A percentile compares a stretch with the other conserved stretches of the same genome.
Conservation (phyloP, 2,113 vertebrate genomes). For the Furnarius figulus region DNA sequence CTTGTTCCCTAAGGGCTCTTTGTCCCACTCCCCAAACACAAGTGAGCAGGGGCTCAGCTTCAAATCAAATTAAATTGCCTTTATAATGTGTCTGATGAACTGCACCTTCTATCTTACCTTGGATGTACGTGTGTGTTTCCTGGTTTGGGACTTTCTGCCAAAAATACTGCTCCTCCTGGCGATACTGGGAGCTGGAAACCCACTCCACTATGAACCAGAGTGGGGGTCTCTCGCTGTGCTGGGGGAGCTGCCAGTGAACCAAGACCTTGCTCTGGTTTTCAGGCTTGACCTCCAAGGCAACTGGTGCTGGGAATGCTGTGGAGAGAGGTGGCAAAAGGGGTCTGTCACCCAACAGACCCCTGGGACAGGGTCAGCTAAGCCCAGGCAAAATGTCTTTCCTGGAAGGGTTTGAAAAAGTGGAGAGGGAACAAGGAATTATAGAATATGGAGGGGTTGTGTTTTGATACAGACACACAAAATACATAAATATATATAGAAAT, state of each 20-base stretch:
- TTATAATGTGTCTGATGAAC: fast-evolving
- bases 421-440: not conserved
- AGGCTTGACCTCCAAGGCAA: not conserved
- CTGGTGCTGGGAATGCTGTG: constrained; percentile 3
- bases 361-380: fast-evolving
- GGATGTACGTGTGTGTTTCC: not conserved
- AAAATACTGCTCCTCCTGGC: not conserved
- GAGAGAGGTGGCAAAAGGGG: not conserved
- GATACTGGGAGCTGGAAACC: not conserved
- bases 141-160: not conserved
- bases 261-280: not conserved
- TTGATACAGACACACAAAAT: not conserved
- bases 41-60: not conserved
- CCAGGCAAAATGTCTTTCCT: fast-evolving
- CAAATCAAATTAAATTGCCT: not conserved
- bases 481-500: not conserved
- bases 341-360: fast-evolving
- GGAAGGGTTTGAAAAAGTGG: not conserved
- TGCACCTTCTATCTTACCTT: not conserved
- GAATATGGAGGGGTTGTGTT: too few relatives aligned
- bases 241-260: constrained; percentile 39
- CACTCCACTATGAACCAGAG: constrained; percentile 66
- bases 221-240: fast-evolving
- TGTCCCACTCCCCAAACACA: not conserved
- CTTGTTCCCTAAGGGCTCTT: not conserved